phyloP scores from a whole-genome alignment of 2,888 invertebrate species.

The Geotrupes spiniger region DNA sequence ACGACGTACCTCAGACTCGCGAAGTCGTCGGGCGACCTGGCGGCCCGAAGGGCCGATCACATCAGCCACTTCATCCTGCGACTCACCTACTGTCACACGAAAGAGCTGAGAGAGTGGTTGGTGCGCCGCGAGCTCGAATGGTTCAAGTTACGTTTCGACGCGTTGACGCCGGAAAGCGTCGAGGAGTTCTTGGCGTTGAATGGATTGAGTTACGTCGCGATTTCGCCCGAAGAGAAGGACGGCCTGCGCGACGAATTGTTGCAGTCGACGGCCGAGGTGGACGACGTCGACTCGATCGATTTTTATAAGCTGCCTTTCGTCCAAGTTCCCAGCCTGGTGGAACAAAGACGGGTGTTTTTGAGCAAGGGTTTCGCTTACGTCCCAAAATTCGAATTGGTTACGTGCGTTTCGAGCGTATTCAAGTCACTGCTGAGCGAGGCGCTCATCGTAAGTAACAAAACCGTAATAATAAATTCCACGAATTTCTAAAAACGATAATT shows the following conservation, averaged over 20 bases:
- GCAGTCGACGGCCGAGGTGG: constrained; percentile 57
- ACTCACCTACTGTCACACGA: constrained; percentile 84
- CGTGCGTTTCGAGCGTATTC: constrained; percentile 76
- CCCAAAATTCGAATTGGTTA: constrained; percentile 77
- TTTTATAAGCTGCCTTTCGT: constrained; percentile 83
- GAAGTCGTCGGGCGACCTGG: constrained; percentile 59
- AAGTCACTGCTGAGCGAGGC: constrained; percentile 67
- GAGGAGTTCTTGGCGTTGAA: constrained; percentile 66
- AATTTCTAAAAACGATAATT: too few species aligned
- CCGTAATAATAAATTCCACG: too few species aligned
- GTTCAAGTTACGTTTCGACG: constrained; percentile 76
- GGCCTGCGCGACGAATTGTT: constrained; percentile 59
- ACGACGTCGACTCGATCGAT: constrained; percentile 59
- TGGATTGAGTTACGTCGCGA: constrained; percentile 64
- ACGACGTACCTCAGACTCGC: constrained; percentile 64
- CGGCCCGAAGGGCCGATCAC: constrained; percentile 74
- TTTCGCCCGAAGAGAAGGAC: constrained; percentile 66
- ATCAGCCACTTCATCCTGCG: constrained; percentile 92
- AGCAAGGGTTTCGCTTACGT: constrained; percentile 84
- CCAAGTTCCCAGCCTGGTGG: constrained; percentile 84
- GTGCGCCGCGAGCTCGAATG: constrained; percentile 84
- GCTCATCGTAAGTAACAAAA: constrained; percentile 58
- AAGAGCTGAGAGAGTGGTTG: constrained; percentile 87
- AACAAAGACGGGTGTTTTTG: constrained; percentile 73
- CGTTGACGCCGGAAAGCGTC: constrained; percentile 61